Conservation (phyloP, 1,140 invertebrate species). For the Frieseomelitta varia region DNA sequence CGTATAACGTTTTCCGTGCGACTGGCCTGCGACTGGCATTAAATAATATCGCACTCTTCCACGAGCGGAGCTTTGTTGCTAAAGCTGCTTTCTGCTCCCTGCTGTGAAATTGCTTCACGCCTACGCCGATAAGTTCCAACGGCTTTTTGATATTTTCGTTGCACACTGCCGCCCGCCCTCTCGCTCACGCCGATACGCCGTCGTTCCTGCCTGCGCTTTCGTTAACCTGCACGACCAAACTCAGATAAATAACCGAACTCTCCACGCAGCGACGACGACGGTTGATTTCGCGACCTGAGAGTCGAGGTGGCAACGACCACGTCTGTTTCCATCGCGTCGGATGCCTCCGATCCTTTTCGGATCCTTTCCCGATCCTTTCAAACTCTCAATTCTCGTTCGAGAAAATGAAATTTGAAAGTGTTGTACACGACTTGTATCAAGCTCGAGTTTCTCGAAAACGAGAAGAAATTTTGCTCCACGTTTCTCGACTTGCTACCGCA, state of each 20-base stretch:
- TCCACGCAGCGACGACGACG: not conserved
- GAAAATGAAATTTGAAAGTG: not conserved
- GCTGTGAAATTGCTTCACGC: slow-evolving; percentile 74
- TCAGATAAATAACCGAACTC: slow-evolving; percentile 1
- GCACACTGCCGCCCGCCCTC: slow-evolving; percentile 10
- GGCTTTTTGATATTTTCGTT: slow-evolving; percentile 67
- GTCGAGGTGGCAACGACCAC: too few relatives aligned
- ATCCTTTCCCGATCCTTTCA: too few relatives aligned
- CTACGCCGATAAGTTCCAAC: slow-evolving; percentile 52
- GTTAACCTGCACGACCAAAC: slow-evolving; percentile 2
- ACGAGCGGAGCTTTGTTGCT: slow-evolving; percentile 46
- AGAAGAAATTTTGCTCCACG: not conserved
- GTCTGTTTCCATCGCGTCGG: too few relatives aligned
- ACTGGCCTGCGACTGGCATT: slow-evolving; percentile 56
- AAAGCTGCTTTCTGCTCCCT: slow-evolving; percentile 69
- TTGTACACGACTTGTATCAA: not conserved
- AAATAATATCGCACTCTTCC: slow-evolving; percentile 65
- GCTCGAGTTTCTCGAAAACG: not conserved
- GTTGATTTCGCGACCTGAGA: not conserved
- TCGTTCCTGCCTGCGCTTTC: not conserved
- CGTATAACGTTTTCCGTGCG: slow-evolving; percentile 19
- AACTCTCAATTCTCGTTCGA: not conserved
- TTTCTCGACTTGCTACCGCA: too few relatives aligned
- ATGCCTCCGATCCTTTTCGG: too few relatives aligned
- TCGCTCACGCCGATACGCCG: not conserved